Percentiles rank a stretch among this genome's conserved stretches.
phyloP scores from a whole-genome alignment of 2,113 vertebrate species.

The Microcebus lehilahytsara region DNA sequence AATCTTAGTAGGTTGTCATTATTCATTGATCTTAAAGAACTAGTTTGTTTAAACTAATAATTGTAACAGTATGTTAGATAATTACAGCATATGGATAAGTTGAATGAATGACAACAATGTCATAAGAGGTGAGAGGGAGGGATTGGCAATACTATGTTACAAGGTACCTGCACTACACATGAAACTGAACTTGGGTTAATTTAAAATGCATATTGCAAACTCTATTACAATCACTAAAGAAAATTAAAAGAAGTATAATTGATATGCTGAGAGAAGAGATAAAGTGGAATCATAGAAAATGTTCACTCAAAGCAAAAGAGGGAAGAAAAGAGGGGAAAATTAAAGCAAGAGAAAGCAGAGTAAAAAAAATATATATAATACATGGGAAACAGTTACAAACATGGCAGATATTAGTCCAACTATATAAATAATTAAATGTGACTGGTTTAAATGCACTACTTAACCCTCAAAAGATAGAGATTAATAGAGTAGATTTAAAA shows the following conservation, averaged over 20 bases:
- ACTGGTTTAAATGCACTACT: not conserved
- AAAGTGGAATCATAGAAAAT: not conserved
- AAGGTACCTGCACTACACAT: not conserved
- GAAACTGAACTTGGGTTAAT: not conserved
- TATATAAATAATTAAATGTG: not conserved
- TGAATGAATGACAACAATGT: not conserved
- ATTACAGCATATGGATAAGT: not conserved
- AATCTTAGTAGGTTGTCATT: too few relatives aligned
- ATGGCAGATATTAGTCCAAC: not conserved
- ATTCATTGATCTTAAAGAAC: not conserved
- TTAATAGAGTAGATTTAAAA: not conserved
- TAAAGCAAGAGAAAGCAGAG: not conserved
- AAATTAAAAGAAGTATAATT: not conserved
- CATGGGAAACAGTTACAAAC: constrained; percentile 3
- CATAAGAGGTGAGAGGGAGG: not conserved
- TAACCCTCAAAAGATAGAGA: not conserved
- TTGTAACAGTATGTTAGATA: not conserved
- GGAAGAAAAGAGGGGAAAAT: not conserved
- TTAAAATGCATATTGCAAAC: not conserved
- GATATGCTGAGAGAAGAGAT: not conserved
- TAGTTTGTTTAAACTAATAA: not conserved
- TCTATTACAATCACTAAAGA: not conserved
- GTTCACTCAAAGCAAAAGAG: not conserved
- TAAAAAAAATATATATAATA: not conserved
- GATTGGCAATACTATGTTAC: not conserved